Percentiles rank a stretch among this genome's conserved stretches.
Conservation (phyloP, 2,113 vertebrate genomes). For the Thomomys bottae region DNA sequence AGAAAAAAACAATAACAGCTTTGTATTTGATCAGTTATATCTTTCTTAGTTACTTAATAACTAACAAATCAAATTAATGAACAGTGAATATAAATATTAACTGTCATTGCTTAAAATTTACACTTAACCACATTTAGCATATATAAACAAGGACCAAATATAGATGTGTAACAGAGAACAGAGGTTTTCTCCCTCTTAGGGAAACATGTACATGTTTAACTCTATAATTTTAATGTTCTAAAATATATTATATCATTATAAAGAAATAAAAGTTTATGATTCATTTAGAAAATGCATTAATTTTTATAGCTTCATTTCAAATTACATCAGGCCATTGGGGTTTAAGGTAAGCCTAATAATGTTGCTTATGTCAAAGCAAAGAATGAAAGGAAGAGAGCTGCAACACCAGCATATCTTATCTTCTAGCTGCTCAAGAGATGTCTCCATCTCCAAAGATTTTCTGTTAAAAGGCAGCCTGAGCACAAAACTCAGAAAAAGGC, state of each 20-base stretch:
- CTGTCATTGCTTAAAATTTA: not conserved
- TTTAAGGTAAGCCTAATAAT: constrained; percentile 18
- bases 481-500: too few relatives aligned
- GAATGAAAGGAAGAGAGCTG: not conserved
- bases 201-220: not conserved
- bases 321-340: not conserved
- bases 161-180: not conserved
- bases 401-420: too few relatives aligned
- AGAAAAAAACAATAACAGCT: not conserved
- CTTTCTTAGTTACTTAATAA: not conserved
- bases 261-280: not conserved
- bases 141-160: not conserved
- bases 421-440: too few relatives aligned
- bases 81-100: not conserved
- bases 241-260: not conserved
- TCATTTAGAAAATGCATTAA: not conserved
- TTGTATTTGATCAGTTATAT: not conserved
- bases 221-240: not conserved
- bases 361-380: not conserved
- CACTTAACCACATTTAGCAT: not conserved
- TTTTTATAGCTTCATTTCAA: constrained; percentile 21
- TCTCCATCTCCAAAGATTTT: too few relatives aligned
- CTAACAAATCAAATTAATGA: not conserved
- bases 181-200: not conserved
- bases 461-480: too few relatives aligned